These are phyloP conservation scores for Lepisosteus osseus DNA, from an alignment of 2,113 vertebrate genomes.

Conservation along the genomic window DNA sequence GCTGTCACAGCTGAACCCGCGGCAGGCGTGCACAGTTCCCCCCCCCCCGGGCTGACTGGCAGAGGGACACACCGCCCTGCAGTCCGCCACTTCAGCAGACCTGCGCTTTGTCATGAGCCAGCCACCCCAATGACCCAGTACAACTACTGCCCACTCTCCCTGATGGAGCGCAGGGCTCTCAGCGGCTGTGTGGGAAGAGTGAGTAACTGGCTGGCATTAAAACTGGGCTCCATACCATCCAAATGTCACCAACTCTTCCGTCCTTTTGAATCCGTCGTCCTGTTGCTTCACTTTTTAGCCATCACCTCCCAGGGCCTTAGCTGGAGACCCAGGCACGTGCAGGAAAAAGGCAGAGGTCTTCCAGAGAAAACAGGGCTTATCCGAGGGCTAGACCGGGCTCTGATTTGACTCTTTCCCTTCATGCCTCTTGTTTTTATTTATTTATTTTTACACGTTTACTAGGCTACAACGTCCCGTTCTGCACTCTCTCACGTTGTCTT, in stretches of 20 bases:
- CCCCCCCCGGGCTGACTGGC: not conserved
- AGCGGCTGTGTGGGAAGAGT: not conserved
- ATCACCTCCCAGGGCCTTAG: no score
- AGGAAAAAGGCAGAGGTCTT: no score
- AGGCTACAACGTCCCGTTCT: no score
- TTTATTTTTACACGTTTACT: no score
- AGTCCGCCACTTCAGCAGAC: constrained; percentile 25
- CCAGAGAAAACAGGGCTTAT: no score
- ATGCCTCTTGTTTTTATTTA: no score
- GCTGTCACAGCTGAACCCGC: no score
- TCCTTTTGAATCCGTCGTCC: not conserved
- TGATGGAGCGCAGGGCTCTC: not conserved
- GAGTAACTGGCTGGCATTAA: not conserved
- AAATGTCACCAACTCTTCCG: not conserved
- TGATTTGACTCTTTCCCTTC: no score
- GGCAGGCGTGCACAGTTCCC: constrained; percentile 9
- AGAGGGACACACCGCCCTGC: constrained; percentile 8
- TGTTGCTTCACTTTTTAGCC: not conserved
- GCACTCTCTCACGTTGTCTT: no score
- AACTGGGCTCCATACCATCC: not conserved
- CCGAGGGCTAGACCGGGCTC: no score
- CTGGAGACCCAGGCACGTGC: no score
- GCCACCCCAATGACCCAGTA: constrained; percentile 24
- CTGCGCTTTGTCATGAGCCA: constrained; percentile 20
- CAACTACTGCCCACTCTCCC: constrained; percentile 29